Evolutionary conservation across 2,113 vertebrate genomes (phyloP).

Genomic region (Marcusenius ussheri): DNA sequence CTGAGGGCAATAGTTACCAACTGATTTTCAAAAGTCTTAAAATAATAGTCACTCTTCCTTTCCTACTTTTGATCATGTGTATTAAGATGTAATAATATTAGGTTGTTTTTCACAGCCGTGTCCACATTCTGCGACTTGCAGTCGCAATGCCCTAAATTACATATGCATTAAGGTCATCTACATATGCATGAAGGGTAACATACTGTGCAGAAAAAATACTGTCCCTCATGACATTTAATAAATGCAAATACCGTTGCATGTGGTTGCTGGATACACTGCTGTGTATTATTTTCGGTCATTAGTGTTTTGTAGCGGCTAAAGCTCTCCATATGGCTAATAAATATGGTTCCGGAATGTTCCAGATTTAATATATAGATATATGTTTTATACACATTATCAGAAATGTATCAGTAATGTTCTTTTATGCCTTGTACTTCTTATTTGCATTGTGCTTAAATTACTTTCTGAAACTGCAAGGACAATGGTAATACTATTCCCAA

Average conservation of each 20-base stretch:
- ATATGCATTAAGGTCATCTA: slow-evolving; percentile 6
- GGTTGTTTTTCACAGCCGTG: not conserved
- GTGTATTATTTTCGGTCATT: not conserved
- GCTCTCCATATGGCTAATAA: not conserved
- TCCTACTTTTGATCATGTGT: not conserved
- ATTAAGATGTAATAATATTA: not conserved
- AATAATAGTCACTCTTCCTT: not conserved
- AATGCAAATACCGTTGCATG: not conserved
- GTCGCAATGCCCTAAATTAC: not conserved
- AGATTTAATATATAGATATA: not conserved
- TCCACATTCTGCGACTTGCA: not conserved
- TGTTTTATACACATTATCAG: not conserved
- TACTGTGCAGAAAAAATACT: not conserved
- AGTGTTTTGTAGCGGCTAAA: not conserved
- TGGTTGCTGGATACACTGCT: not conserved
- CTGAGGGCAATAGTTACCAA: not conserved
- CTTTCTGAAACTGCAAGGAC: not conserved
- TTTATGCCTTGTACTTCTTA: not conserved
- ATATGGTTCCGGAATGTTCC: not conserved
- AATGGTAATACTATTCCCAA: not conserved
- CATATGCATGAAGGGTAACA: not conserved
- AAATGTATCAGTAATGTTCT: not conserved
- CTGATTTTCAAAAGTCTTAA: not conserved
- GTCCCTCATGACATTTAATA: not conserved
- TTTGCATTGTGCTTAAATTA: not conserved